Percentiles rank a stretch among this genome's conserved stretches.
Evolutionary conservation across 2,797 vertebrate genomes (phyloP).

Genomic region (Melanogrammus aeglefinus): DNA sequence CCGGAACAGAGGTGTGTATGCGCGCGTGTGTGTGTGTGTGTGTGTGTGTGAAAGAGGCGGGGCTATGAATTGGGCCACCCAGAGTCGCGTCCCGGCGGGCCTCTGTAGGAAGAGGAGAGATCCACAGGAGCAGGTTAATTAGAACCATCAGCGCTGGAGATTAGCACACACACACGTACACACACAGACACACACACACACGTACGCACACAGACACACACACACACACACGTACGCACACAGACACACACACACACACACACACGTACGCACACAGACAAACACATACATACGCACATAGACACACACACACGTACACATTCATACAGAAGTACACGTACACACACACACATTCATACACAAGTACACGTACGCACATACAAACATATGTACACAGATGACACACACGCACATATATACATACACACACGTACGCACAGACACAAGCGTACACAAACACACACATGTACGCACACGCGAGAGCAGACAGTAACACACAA

Average conservation of each 20-base stretch:
- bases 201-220: background rate
- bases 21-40: background rate
- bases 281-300: no score
- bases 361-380: background rate
- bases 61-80: slow-evolving; percentile 51
- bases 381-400: no score
- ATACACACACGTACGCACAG: background rate
- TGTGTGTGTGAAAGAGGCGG: background rate
- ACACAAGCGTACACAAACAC: background rate
- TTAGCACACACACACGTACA: background rate
- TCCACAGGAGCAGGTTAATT: slow-evolving; percentile 68
- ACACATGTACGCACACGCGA: no score
- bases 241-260: background rate
- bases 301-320: background rate
- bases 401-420: no score
- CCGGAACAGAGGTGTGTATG: background rate
- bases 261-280: no score
- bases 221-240: background rate
- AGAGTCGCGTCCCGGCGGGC: slow-evolving; percentile 37
- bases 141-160: slow-evolving; percentile 45
- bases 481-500: no score
- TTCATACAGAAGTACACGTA: no score
- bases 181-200: background rate
- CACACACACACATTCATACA: no score
- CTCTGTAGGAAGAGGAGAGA: slow-evolving; percentile 29